phyloP scores from a whole-genome alignment of 2,113 vertebrate species.

The Pelecanus crispus region DNA sequence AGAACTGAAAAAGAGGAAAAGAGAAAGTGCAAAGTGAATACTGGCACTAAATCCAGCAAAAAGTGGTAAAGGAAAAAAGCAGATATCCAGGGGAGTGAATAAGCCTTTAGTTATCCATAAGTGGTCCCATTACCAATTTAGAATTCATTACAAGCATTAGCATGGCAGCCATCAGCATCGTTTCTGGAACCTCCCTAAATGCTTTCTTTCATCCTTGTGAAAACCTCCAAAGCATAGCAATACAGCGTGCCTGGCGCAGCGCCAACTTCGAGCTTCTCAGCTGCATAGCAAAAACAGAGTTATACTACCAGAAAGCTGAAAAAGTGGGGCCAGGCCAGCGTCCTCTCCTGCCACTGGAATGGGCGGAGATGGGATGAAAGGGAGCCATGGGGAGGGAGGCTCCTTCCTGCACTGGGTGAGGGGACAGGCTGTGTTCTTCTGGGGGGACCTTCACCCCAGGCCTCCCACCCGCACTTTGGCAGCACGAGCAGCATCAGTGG shows the following conservation, averaged over 20 bases:
- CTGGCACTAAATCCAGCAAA: not conserved
- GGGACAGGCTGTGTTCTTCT: not conserved
- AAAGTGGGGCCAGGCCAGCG: not conserved
- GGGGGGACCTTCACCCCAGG: not conserved
- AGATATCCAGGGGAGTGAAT: conserved; percentile 49
- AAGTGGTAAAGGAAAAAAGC: conserved; percentile 7
- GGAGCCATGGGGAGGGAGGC: not conserved
- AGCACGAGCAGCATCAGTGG: not conserved
- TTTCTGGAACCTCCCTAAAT: conserved; percentile 64
- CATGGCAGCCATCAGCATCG: conserved; percentile 55
- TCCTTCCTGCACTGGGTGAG: not conserved
- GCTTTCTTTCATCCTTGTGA: conserved; percentile 52
- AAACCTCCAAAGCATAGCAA: conserved; percentile 54
- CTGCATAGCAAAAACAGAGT: not conserved
- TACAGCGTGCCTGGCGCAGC: not conserved
- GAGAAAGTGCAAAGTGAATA: conserved; percentile 7
- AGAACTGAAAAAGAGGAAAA: not conserved
- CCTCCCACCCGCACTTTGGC: not conserved
- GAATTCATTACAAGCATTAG: conserved; percentile 65
- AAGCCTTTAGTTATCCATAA: conserved; percentile 61
- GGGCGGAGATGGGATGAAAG: not conserved
- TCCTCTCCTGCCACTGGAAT: not conserved
- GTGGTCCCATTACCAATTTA: conserved; percentile 63
- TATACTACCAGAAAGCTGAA: not conserved
- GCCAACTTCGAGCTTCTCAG: conserved; percentile 29